Evolutionary conservation across 2,888 invertebrate genomes (phyloP).

Genomic region (Drosophila gaucha): DNA sequence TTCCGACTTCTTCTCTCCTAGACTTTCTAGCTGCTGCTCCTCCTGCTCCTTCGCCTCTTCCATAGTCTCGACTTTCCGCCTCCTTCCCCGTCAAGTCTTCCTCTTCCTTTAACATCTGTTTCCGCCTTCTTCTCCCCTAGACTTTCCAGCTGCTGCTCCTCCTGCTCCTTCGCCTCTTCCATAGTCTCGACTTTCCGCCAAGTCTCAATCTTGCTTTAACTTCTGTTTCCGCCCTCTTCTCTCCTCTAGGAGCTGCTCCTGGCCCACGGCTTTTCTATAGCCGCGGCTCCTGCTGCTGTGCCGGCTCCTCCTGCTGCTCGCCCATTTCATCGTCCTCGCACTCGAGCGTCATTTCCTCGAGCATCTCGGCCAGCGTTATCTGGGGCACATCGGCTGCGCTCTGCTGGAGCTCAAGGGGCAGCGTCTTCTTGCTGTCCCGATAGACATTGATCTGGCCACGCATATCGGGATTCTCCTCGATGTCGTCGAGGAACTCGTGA

Average conservation of each 20-base stretch:
- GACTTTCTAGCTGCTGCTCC: too few species aligned
- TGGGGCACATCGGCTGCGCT: slow-evolving; percentile 86
- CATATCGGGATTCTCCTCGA: slow-evolving; percentile 96
- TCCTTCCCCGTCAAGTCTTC: too few species aligned
- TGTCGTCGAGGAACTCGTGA: slow-evolving; percentile 97
- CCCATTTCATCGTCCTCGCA: slow-evolving; percentile 90
- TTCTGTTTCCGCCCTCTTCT: neutral
- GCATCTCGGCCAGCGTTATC: slow-evolving; percentile 96
- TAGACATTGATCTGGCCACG: slow-evolving; percentile 98
- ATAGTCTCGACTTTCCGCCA: neutral
- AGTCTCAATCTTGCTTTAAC: neutral
- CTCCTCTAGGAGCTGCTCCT: neutral
- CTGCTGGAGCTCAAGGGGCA: slow-evolving; percentile 81
- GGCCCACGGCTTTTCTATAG: slow-evolving; percentile 35
- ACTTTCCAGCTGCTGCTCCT: neutral
- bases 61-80: too few species aligned
- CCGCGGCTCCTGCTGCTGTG: slow-evolving; percentile 33
- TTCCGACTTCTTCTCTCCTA: neutral
- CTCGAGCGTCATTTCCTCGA: slow-evolving; percentile 92
- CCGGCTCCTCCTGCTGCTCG: slow-evolving; percentile 78
- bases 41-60: neutral
- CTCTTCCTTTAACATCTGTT: too few species aligned
- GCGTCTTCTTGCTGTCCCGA: slow-evolving; percentile 86
- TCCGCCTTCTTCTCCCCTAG: neutral
- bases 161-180: neutral